These are phyloP conservation scores for Paragorgia papillata DNA, from an alignment of 92 coral and sea anemone species.

Conservation along the genomic window DNA sequence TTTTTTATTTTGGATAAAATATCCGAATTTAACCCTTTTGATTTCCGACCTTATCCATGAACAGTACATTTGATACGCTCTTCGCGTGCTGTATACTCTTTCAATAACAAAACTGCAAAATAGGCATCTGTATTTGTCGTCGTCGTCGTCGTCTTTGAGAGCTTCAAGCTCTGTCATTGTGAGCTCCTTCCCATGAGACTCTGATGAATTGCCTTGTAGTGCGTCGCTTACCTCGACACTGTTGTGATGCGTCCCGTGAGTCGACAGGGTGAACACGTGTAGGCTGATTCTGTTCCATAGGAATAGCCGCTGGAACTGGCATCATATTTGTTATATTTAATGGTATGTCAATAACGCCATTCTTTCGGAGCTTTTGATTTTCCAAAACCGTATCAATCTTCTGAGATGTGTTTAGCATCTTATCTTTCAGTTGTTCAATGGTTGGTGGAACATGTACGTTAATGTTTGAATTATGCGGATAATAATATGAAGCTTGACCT, in stretches of 20 bases:
- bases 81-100: not conserved
- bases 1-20: constrained; percentile 4
- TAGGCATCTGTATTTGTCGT: not conserved
- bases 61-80: constrained; percentile 20
- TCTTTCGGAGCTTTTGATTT: not conserved
- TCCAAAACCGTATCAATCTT: not conserved
- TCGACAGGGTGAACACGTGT: no score
- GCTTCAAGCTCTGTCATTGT: not conserved
- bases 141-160: not conserved
- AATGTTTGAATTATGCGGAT: no score
- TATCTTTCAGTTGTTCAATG: not conserved
- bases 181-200: not conserved
- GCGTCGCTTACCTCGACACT: no score
- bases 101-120: constrained; percentile 8
- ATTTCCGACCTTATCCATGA: constrained; percentile 1
- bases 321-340: not conserved
- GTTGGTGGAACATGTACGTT: no score
- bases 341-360: not conserved
- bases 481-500: no score
- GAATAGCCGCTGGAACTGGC: not conserved
- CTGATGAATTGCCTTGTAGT: no score
- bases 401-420: not conserved
- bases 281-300: not conserved
- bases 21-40: constrained; percentile 8
- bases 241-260: no score